phyloP scores from a whole-genome alignment of 2,888 invertebrate species.

The Tridacna crocea region DNA sequence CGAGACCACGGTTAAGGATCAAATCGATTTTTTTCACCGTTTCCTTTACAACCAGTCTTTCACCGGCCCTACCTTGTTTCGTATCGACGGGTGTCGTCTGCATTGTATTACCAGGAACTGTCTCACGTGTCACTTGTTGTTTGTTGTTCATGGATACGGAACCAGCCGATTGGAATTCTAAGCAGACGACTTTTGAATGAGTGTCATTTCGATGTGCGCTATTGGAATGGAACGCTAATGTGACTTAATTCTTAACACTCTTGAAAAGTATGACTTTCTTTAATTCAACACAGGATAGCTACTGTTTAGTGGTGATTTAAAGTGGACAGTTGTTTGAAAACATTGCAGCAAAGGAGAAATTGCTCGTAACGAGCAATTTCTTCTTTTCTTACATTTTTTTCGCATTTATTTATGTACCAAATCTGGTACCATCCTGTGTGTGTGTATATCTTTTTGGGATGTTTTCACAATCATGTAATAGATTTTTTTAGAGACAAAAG shows the following conservation, averaged over 20 bases:
- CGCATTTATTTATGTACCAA: not conserved
- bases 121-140: not conserved
- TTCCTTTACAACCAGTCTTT: not conserved
- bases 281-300: not conserved
- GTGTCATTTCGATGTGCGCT: not conserved
- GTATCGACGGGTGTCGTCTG: not conserved
- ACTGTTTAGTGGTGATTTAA: not conserved
- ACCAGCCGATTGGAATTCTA: not conserved
- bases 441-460: not conserved
- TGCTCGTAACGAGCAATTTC: not conserved
- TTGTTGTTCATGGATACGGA: constrained; percentile 5
- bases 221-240: not conserved
- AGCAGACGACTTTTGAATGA: constrained; percentile 2
- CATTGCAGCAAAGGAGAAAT: not conserved
- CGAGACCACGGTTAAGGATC: not conserved
- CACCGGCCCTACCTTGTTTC: not conserved
- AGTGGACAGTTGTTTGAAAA: not conserved
- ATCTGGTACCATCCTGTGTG: not conserved
- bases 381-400: not conserved
- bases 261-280: not conserved
- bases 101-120: not conserved
- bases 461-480: not conserved
- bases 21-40: not conserved
- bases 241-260: not conserved
- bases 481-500: not conserved